phyloP scores from a whole-genome alignment of 2,113 vertebrate genomes.

The Acrocephalus kingi region DNA sequence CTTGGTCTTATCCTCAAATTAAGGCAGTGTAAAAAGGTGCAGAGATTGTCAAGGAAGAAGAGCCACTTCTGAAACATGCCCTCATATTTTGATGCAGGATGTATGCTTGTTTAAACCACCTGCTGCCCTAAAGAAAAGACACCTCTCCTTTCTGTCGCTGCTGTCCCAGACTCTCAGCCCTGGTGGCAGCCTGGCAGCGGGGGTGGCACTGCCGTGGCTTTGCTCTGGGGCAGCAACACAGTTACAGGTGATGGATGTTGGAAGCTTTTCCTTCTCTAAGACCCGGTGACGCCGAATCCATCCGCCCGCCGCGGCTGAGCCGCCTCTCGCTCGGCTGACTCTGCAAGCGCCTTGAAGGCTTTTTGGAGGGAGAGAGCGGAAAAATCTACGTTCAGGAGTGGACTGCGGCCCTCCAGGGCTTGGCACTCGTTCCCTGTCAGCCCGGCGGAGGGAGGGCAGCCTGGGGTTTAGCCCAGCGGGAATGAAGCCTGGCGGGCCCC shows the following conservation, averaged over 20 bases:
- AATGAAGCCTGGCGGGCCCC: neutral
- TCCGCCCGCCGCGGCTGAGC: neutral
- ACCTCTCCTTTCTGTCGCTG: too few species aligned
- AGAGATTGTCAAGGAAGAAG: neutral
- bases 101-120: neutral
- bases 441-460: neutral
- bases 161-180: neutral
- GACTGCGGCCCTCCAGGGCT: neutral
- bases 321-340: neutral
- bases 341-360: neutral
- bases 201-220: accelerated
- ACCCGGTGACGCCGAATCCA: neutral
- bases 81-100: neutral
- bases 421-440: neutral
- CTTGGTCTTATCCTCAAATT: neutral
- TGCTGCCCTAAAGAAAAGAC: neutral
- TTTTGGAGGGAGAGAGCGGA: neutral
- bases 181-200: neutral
- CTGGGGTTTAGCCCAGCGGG: neutral
- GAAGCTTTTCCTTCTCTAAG: neutral
- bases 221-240: neutral
- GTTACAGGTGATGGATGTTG: neutral
- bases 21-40: neutral
- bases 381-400: neutral
- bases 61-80: neutral